These are phyloP conservation scores for Gila orcuttii DNA, from an alignment of 2,113 vertebrate genomes.

Conservation along the genomic window DNA sequence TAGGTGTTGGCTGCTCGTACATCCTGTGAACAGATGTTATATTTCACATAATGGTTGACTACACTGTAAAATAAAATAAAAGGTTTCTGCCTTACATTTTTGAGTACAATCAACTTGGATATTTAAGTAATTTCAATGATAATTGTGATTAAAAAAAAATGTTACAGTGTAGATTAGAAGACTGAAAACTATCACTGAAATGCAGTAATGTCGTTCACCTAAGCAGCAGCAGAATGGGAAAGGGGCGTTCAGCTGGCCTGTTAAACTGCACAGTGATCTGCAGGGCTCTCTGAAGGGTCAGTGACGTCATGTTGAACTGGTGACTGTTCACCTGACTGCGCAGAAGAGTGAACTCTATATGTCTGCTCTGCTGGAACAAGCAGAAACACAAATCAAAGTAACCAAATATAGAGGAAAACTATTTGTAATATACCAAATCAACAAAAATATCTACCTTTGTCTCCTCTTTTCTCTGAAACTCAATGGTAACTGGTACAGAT, in stretches of 20 bases:
- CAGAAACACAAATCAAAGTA: neutral
- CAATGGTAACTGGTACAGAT: constrained; percentile 66
- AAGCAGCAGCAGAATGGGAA: constrained; percentile 81
- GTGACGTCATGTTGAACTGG: constrained; percentile 70
- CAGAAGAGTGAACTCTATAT: constrained; percentile 58
- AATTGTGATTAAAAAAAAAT: too few species aligned
- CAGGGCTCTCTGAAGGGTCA: constrained; percentile 68
- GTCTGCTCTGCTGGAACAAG: constrained; percentile 50
- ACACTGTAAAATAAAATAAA: too few species aligned
- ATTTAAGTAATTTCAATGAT: too few species aligned
- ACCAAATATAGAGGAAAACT: neutral
- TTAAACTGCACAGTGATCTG: constrained; percentile 74
- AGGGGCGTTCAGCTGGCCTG: constrained; percentile 51
- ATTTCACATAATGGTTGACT: neutral
- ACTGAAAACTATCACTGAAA: neutral
- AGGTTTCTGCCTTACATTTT: too few species aligned
- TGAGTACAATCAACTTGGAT: too few species aligned
- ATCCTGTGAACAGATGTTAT: constrained; percentile 65
- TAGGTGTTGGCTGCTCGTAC: constrained; percentile 78
- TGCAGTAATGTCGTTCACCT: constrained; percentile 68
- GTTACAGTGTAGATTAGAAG: neutral
- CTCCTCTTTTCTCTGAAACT: constrained; percentile 64
- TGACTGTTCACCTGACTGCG: constrained; percentile 73
- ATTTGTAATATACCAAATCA: neutral
- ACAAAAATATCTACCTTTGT: constrained; percentile 61